Evolutionary conservation across 2,113 vertebrate genomes (phyloP), one percentile per base, ranked within the genome.

Genomic region (Vimba vimba): DNA sequence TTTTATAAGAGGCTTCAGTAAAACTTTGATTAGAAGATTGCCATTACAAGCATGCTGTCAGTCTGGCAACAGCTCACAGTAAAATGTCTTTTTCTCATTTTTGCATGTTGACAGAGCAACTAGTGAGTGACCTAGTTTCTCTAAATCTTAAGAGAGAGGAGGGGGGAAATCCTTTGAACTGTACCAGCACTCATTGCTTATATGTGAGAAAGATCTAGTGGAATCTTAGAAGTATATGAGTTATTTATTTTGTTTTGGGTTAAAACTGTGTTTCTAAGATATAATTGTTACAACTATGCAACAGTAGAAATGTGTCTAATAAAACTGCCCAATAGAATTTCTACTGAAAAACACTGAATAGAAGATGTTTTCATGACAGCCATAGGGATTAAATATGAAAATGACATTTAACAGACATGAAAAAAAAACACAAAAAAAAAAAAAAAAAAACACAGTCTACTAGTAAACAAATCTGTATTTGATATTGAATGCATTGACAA

Each of bases 91-190:
- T 81, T 30, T 43, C 33, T 60, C 33, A 60, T 43, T 66, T 81
- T 47, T 47, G 79, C 92, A 89, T 86, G 92, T 93, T 94, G 93
- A 94, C 93, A 93, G 92, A 92, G 91, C 91, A 89, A 86, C 89
- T 76, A 86, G 90, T 91, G 90, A 90, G 89, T 94, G 91, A 92
- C 91, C 93, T 90, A 91, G 90, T 91, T 90, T 86, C 33, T 60
- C 62, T 71, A 43, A 64, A 30, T 73, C 74, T 76, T 71, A 83
- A 91, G 74, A 87, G 88, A 75, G 23, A 83, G 87, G 89, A 15
- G 85, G 90, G 27, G 86, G 91, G 91, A 92, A 91, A 92, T 86
- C 89, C 84, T 89, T 91, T 91, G 43, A 75, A 75, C 71, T 75
- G 71, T 45, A 85, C 64, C 86, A 89, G 88, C 88, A 87, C 86